Base-by-base conservation (phyloP, 2,888 invertebrate genomes). In the Rhagium mordax region DNA sequence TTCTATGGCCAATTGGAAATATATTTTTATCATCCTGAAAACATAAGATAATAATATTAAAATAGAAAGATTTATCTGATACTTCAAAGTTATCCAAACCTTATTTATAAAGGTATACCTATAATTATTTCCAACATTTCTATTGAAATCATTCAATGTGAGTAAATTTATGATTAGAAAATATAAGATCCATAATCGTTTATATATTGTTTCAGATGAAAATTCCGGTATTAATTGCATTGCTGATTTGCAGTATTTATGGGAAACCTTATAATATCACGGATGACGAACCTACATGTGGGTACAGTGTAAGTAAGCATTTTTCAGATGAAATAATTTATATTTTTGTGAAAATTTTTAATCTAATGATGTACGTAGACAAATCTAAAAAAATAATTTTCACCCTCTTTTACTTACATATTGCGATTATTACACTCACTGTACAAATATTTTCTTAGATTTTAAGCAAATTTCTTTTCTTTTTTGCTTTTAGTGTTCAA, bases 271-370 rank as follows among this genome's bases (percentile, higher is more conserved):
- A 24, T 13, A 7, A n/a, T n/a, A n/a, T 24, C 1, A 7, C 10
- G 7, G 55, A 55, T n/a, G 55, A 55, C 7, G 55, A 10, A 1
- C 27, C 55, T 90, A 24, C 3, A n/a, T 55, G 55, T 24, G 55
- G 55, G 3, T 55, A 55, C n/a, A 15, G n/a, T 55, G 55, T 55
- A 55, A 55, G 55, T 55, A 3, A 24, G n/a, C n/a, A n/a, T n/a
- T n/a, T n/a, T n/a, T n/a, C n/a, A n/a, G n/a, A n/a, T n/a, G n/a
- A n/a, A n/a, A n/a, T n/a, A n/a, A n/a, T n/a, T n/a, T n/a, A n/a
- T n/a, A n/a, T n/a, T n/a, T n/a, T n/a, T n/a, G n/a, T n/a, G n/a
- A n/a, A n/a, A n/a, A n/a, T n/a, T n/a, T n/a, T n/a, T n/a, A n/a
- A n/a, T n/a, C n/a, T n/a, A n/a, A n/a, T n/a, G n/a, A n/a, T n/a